These are phyloP conservation scores for Cheilosia pagana DNA, from an alignment of 2,888 invertebrate genomes.

Conservation along the genomic window DNA sequence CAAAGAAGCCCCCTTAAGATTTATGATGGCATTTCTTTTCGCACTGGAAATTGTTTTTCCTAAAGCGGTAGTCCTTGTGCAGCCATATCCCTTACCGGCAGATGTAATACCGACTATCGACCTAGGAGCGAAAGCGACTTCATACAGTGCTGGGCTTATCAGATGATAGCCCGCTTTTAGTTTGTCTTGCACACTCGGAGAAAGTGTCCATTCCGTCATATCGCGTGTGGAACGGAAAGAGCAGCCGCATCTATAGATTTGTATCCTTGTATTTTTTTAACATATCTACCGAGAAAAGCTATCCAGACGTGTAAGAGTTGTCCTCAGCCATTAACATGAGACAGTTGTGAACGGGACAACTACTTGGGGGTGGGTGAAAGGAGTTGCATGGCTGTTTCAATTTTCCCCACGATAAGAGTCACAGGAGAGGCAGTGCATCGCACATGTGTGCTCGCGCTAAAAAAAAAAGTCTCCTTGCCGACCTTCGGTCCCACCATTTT, in stretches of 20 bases:
- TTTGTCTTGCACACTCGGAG: background rate
- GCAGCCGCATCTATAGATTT: constrained; percentile 14
- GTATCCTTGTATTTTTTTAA: background rate
- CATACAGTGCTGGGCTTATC: background rate
- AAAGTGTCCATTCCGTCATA: background rate
- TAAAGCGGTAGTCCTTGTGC: background rate
- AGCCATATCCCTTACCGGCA: constrained; percentile 2
- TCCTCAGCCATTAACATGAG: constrained; percentile 35
- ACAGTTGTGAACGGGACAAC: constrained; percentile 24
- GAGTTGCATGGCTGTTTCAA: constrained; percentile 21
- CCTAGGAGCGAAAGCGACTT: background rate
- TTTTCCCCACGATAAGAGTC: constrained; percentile 38
- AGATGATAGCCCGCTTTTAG: constrained; percentile 4
- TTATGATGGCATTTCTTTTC: constrained; percentile 49
- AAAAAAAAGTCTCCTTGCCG: background rate
- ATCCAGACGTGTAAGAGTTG: constrained; percentile 20
- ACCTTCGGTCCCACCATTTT: background rate
- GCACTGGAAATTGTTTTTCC: constrained; percentile 25
- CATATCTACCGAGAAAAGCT: background rate
- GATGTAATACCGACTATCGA: background rate
- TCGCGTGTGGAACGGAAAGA: constrained; percentile 20
- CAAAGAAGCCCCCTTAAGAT: constrained; percentile 29
- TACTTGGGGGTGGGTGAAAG: background rate
- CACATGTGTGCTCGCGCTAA: constrained; percentile 11
- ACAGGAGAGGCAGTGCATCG: constrained; percentile 1